A percentile compares a stretch with the other conserved stretches of the same genome.
Conservation (phyloP, 1,140 invertebrate genomes). For the Capitella teleta region DNA sequence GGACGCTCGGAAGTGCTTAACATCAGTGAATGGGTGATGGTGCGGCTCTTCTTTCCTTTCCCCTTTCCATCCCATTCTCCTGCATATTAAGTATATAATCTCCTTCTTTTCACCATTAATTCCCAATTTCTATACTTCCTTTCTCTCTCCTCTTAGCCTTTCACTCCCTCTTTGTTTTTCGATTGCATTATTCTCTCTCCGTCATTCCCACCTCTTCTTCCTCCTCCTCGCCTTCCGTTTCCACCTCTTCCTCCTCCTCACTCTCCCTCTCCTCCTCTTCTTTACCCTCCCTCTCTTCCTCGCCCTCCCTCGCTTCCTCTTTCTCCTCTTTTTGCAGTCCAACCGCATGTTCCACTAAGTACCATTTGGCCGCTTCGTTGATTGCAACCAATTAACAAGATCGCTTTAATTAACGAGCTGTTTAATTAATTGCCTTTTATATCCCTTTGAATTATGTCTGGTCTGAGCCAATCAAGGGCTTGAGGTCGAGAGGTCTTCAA, state of each 20-base stretch:
- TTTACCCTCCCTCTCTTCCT: not conserved
- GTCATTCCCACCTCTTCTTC: not conserved
- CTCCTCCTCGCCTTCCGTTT: slow-evolving; percentile 1
- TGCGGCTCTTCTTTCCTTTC: not conserved
- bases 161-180: not conserved
- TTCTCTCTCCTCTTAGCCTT: slow-evolving; percentile 1
- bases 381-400: too few relatives aligned
- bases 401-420: too few relatives aligned
- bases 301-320: slow-evolving; percentile 9
- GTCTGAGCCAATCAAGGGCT: too few relatives aligned
- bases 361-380: too few relatives aligned
- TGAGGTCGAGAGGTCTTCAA: too few relatives aligned
- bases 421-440: too few relatives aligned
- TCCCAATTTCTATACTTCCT: not conserved
- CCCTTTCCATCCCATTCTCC: not conserved
- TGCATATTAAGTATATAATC: not conserved
- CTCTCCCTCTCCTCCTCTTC: slow-evolving; percentile 2
- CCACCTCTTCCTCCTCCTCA: slow-evolving; percentile 1
- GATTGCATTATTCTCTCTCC: slow-evolving; percentile 2
- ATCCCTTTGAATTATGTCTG: too few relatives aligned
- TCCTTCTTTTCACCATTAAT: not conserved
- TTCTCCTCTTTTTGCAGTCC: slow-evolving; percentile 9
- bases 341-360: too few relatives aligned
- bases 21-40: too few relatives aligned
- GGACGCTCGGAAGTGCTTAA: too few relatives aligned